These are phyloP conservation scores for Noctilio leporinus DNA, from an alignment of 2,113 vertebrate species.

Conservation along the genomic window DNA sequence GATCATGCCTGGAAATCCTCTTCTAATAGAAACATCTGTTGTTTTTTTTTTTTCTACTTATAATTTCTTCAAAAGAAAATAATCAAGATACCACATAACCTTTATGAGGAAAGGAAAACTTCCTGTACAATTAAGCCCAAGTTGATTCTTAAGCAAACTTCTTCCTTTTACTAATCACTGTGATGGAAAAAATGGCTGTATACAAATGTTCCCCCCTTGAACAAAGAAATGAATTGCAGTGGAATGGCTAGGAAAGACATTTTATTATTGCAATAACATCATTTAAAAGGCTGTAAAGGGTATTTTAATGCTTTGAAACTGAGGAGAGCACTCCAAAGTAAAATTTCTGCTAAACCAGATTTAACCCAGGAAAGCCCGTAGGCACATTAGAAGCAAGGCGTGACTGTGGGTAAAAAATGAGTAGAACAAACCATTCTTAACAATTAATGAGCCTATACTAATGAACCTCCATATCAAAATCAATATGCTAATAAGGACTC, in stretches of 20 bases:
- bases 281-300: background rate
- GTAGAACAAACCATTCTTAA: background rate
- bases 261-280: background rate
- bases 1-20: background rate
- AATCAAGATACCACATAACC: background rate
- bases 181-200: background rate
- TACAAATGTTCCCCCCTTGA: background rate
- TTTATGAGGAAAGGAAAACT: background rate
- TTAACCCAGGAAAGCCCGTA: background rate
- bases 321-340: background rate
- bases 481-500: background rate
- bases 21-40: background rate
- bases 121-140: background rate
- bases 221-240: background rate
- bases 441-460: background rate
- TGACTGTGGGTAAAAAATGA: background rate
- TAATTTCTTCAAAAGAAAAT: background rate
- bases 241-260: background rate
- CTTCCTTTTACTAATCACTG: background rate
- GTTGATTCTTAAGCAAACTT: background rate
- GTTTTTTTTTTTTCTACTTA: background rate
- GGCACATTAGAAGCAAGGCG: background rate
- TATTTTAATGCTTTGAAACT: background rate
- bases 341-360: background rate
- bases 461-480: background rate